Evolutionary conservation across 2,888 invertebrate species (phyloP).

Genomic region (Dicranocentrus wangi): DNA sequence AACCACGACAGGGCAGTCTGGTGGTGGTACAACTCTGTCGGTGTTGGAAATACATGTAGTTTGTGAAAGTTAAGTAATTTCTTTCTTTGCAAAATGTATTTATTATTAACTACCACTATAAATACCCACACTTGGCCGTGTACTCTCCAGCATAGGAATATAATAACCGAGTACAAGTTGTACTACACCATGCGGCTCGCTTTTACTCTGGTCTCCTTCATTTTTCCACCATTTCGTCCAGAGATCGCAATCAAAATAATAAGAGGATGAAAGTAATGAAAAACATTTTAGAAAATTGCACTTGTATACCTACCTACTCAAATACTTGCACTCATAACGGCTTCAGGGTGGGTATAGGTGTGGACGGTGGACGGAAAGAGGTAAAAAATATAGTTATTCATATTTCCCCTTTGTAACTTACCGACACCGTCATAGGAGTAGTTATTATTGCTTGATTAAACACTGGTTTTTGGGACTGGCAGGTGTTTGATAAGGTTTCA

Average conservation of each 20-base stretch:
- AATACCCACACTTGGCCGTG: background rate
- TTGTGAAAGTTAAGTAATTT: conserved; percentile 19
- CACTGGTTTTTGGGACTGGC: no score
- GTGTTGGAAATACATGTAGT: conserved; percentile 1
- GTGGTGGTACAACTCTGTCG: conserved; percentile 1
- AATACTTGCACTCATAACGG: background rate
- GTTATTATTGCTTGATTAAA: no score
- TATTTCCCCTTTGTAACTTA: background rate
- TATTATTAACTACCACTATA: conserved; percentile 17
- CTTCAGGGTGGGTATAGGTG: background rate
- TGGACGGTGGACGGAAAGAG: conserved; percentile 10
- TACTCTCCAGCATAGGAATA: background rate
- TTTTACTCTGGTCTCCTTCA: conserved; percentile 4
- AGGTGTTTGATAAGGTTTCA: no score
- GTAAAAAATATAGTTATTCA: background rate
- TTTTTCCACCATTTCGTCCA: conserved; percentile 37
- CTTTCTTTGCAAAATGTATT: conserved; percentile 17
- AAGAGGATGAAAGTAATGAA: conserved; percentile 8
- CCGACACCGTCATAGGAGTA: no score
- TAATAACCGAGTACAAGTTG: background rate
- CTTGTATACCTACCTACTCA: background rate
- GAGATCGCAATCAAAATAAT: conserved; percentile 56
- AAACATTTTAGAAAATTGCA: conserved; percentile 18
- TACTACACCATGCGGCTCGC: background rate
- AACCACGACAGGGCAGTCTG: background rate